Base-by-base conservation (phyloP, 2,113 vertebrate genomes). In the Clupea harengus region DNA sequence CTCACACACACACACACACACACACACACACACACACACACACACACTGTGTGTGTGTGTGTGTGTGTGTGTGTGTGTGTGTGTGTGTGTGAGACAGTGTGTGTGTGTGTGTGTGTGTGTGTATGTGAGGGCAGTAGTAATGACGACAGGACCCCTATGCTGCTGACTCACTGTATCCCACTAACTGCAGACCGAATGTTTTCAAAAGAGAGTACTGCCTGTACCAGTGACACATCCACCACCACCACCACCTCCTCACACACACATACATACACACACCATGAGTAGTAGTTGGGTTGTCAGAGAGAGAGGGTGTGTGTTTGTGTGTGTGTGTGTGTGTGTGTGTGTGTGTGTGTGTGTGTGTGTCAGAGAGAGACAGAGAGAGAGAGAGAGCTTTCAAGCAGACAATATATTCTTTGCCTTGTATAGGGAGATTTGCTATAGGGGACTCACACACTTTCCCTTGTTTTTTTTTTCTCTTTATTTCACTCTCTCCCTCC, bases 101-200 rank as follows among this genome's bases (percentile, higher is more conserved):
- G 89, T 93, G 90, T 91, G 90, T 89, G 28, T 52, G 46, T 52
- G 10, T 52, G 50, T 52, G 78, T 18, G 50, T 22, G 22, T 89
- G 90, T 93, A 91, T 92, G 89, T 84, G 90, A 52, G 87, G 52
- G 52, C 52, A 13, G 15, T 54, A 54, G 52, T 54, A 54, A 83
- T 81, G 90, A 89, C 86, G 57, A 28, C 86, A 90, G 90, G 90
- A 88, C 91, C 90, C 90, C 88, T 90, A 82, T 54, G 52, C 13
- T 87, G 85, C 91, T 94, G 93, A 95, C 88, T 94, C 93, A 95
- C 45, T n/a, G 86, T 89, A 84, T 84, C 87, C 84, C 81, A 86
- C 84, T 82, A 88, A 84, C 50, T 84, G 87, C 83, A 84, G 83
- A 88, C 83, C 83, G 60, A 50, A 57, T 22, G 52, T 54, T 54